Base-by-base conservation (phyloP, 2,888 invertebrate genomes). In the Laspeyria flexula region DNA sequence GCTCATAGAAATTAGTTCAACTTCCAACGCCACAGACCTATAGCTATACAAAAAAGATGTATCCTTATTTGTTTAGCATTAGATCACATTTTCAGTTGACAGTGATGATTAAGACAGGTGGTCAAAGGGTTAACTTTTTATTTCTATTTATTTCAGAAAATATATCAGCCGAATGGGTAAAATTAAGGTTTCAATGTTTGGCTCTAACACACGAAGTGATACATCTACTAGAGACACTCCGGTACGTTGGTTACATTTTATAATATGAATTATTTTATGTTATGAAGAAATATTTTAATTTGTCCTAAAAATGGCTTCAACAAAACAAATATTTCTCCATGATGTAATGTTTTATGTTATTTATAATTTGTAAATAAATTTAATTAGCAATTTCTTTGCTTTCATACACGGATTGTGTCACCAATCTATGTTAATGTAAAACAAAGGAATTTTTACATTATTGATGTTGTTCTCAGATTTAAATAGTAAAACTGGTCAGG, bases 141-240 rank as follows among this genome's bases (percentile, higher is more conserved):
- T 25, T 6, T 6, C n/a, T 33, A 11, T 62, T 72, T 78, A 56
- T 91, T 93, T 43, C 91, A 93, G 95, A 94, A 83, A 94, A 94
- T 75, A 93, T 96, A 75, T 97, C 96, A 82, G 85, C 93, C 67
- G 94, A 95, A 88, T 97, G 97, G 97, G 88, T 97, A 70, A 94
- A 95, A 70, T 90, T 96, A 69, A 95, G 97, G 74, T 97, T 96
- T 88, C 94, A 95, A 66, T 95, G 95, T 86, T 90, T 97, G 82
- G 94, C 95, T 60, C 85, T 96, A 65, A 90, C 95, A 13, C 90
- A 94, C 43, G 96, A 96, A 65, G 95, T 96, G 55, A 91, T 94
- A 69, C 93, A 94, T 58, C 93, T 97, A 73, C 91, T 97, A 58
- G 93, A 93, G 72, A 93, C 94, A 49, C 91, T 97, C 71, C 94